Conservation (phyloP, 2,797 vertebrate species). For the Malurus splendens region DNA sequence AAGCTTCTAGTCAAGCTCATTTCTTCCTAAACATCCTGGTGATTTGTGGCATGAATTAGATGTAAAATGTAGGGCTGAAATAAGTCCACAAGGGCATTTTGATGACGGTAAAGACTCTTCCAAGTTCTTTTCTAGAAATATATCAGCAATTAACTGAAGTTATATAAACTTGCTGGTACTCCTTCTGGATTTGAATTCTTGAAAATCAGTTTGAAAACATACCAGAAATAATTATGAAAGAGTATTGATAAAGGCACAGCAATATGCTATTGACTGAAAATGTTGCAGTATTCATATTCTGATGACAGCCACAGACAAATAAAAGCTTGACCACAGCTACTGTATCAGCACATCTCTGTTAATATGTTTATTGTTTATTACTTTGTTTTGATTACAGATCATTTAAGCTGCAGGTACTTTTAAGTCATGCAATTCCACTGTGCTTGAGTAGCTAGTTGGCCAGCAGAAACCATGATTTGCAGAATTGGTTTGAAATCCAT, state of each 20-base stretch:
- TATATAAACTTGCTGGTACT: not conserved
- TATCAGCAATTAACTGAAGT: not conserved
- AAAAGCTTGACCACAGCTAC: not conserved
- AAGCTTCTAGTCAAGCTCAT: not conserved
- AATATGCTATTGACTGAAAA: not conserved
- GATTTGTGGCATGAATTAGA: not conserved
- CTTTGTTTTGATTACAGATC: not conserved
- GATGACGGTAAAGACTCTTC: not conserved
- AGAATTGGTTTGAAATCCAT: not conserved
- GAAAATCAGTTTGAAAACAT: not conserved
- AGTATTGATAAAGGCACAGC: not conserved
- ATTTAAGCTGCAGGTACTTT: not conserved
- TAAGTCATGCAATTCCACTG: not conserved
- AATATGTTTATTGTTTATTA: not conserved
- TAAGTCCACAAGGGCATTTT: not conserved
- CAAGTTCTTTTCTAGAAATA: not conserved
- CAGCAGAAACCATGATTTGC: not conserved
- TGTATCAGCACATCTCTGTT: not conserved
- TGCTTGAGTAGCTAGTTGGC: not conserved
- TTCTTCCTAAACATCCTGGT: not conserved
- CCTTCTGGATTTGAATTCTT: not conserved
- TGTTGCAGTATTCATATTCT: not conserved
- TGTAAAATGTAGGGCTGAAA: not conserved
- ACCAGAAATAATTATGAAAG: not conserved
- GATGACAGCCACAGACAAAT: not conserved